Conservation (phyloP, 2,113 vertebrate genomes). For the Nerophis lumbriciformis region DNA sequence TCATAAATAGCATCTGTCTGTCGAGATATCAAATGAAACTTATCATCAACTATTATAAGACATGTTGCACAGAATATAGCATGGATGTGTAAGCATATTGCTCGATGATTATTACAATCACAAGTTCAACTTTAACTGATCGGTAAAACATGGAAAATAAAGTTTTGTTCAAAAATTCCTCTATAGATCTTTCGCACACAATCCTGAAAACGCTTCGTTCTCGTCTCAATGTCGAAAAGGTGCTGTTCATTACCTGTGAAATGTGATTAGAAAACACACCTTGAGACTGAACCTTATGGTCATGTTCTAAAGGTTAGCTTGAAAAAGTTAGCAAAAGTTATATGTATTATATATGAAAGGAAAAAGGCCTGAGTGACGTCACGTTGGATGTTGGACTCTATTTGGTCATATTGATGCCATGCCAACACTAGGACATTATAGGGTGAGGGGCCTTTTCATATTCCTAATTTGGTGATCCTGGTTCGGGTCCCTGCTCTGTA, state of each 20-base stretch:
- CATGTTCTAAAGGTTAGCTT: conserved; percentile 11
- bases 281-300: conserved; percentile 11
- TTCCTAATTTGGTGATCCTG: not conserved
- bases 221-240: conserved; percentile 47
- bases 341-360: conserved; percentile 13
- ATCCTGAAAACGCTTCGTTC: conserved; percentile 6
- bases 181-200: conserved; percentile 28
- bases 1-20: conserved; percentile 32
- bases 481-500: conserved; percentile 4
- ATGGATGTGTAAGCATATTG: conserved; percentile 53
- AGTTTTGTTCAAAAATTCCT: conserved; percentile 28
- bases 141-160: conserved; percentile 52
- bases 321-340: conserved; percentile 10
- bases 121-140: conserved; percentile 46
- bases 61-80: conserved; percentile 40
- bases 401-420: too few species aligned
- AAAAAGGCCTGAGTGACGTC: conserved; percentile 21
- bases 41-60: conserved; percentile 22
- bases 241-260: conserved; percentile 32
- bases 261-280: conserved; percentile 53
- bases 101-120: conserved; percentile 57
- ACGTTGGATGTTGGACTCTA: not conserved
- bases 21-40: conserved; percentile 33
- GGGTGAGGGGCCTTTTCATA: not conserved
- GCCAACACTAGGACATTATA: not conserved